Evolutionary conservation across 2,888 invertebrate genomes (phyloP).

Genomic region (Apodemia duryi): DNA sequence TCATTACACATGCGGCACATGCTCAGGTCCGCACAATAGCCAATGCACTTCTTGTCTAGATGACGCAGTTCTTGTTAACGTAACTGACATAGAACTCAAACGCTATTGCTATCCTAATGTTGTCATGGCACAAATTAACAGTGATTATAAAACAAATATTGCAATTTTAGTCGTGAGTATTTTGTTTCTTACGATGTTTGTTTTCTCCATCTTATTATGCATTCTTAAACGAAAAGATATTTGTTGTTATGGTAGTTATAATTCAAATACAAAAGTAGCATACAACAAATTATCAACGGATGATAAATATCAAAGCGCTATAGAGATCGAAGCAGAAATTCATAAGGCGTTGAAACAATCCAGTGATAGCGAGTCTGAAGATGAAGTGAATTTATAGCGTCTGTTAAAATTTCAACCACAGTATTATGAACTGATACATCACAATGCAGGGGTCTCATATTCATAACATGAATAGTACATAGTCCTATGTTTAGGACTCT

Average conservation of each 20-base stretch:
- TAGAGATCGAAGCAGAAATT: slow-evolving; percentile 67
- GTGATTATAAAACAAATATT: slow-evolving; percentile 62
- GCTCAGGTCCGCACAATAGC: slow-evolving; percentile 83
- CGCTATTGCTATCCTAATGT: slow-evolving; percentile 73
- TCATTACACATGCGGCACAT: slow-evolving; percentile 87
- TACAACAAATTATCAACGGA: slow-evolving; percentile 65
- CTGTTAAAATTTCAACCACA: slow-evolving; percentile 44
- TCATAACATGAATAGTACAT: not conserved
- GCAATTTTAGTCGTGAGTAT: slow-evolving; percentile 56
- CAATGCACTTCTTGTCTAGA: slow-evolving; percentile 84
- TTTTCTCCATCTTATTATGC: slow-evolving; percentile 47
- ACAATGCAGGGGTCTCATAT: slow-evolving; percentile 27
- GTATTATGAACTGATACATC: slow-evolving; percentile 51
- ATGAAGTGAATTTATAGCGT: slow-evolving; percentile 64
- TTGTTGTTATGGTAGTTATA: slow-evolving; percentile 38
- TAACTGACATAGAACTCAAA: slow-evolving; percentile 58
- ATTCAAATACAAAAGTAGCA: slow-evolving; percentile 51
- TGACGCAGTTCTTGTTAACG: slow-evolving; percentile 79
- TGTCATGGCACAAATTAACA: slow-evolving; percentile 60
- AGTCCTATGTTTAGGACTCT: not conserved
- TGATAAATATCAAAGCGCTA: slow-evolving; percentile 58
- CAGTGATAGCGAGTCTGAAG: slow-evolving; percentile 66
- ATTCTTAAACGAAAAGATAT: slow-evolving; percentile 43
- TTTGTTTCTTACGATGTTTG: slow-evolving; percentile 47
- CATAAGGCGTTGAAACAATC: slow-evolving; percentile 57